Conservation (phyloP, 1,140 invertebrate genomes). For the Cryptotermes secundus region DNA sequence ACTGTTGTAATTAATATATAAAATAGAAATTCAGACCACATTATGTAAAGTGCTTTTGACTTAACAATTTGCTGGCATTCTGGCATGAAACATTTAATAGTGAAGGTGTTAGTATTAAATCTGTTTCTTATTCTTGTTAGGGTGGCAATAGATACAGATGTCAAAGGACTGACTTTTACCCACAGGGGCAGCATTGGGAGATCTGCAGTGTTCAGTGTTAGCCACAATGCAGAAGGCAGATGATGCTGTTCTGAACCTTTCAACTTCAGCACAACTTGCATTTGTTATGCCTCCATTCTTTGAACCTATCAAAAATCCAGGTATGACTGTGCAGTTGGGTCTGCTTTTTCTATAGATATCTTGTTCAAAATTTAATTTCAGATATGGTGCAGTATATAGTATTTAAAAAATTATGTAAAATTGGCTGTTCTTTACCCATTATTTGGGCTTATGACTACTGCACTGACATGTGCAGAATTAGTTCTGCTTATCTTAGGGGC, state of each 20-base stretch:
- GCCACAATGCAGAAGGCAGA: slow-evolving; percentile 65
- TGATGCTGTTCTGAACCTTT: slow-evolving; percentile 82
- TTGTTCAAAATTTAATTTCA: background rate
- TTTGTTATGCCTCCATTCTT: slow-evolving; percentile 58
- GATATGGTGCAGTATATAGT: background rate
- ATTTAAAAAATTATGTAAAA: background rate
- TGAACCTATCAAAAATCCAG: slow-evolving; percentile 24
- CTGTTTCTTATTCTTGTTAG: background rate
- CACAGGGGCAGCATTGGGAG: slow-evolving; percentile 69
- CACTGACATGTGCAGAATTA: too few species aligned
- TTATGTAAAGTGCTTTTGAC: too few species aligned
- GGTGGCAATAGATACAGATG: background rate
- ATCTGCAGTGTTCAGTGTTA: slow-evolving; percentile 81
- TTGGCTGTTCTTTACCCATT: background rate
- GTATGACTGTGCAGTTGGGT: background rate
- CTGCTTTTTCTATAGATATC: background rate
- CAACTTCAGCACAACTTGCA: slow-evolving; percentile 83
- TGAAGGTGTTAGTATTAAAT: background rate
- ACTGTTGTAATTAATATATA: too few species aligned
- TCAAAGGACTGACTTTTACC: background rate
- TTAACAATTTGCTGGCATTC: too few species aligned
- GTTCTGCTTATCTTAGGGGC: too few species aligned
- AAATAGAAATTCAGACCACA: too few species aligned
- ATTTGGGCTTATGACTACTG: background rate
- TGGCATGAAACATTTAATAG: too few species aligned